Percentiles rank a stretch among this genome's conserved stretches.
Conservation (phyloP, 2,888 invertebrate species). For the Meteorus colon region DNA sequence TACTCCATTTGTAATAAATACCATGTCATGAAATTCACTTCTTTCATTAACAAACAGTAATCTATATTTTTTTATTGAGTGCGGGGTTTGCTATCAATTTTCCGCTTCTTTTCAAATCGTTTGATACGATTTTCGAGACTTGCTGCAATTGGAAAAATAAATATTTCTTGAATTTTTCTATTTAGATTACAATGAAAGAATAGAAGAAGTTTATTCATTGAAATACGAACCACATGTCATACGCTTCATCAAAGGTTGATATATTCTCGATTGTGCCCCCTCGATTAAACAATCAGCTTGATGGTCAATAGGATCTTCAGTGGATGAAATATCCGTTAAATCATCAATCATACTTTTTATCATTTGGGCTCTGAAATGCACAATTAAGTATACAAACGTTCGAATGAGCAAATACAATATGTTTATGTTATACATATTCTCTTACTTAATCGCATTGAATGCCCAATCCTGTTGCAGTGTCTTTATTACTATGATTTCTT, state of each 20-base stretch:
- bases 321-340: conserved; percentile 69
- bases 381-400: conserved; percentile 54
- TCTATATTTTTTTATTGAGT: not conserved
- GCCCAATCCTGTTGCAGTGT: conserved; percentile 87
- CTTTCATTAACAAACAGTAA: not conserved
- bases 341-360: conserved; percentile 76
- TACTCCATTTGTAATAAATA: not conserved
- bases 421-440: conserved; percentile 77
- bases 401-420: conserved; percentile 73
- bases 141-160: conserved; percentile 76
- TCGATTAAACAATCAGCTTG: conserved; percentile 80
- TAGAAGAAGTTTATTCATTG: conserved; percentile 15
- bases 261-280: conserved; percentile 80
- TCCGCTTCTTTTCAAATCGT: conserved; percentile 83
- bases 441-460: conserved; percentile 81
- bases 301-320: conserved; percentile 61
- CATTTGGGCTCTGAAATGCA: conserved; percentile 75
- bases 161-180: conserved; percentile 33
- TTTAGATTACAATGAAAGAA: conserved; percentile 41
- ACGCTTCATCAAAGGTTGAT: conserved; percentile 84
- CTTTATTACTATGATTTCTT: conserved; percentile 77
- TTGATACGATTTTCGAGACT: conserved; percentile 87
- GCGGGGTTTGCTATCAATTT: conserved; percentile 62
- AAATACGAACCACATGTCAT: conserved; percentile 83
- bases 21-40: not conserved